Evolutionary conservation across 2,797 vertebrate species (phyloP), one percentile per base, ranked within the genome.

Genomic region (Oreochromis mossambicus): DNA sequence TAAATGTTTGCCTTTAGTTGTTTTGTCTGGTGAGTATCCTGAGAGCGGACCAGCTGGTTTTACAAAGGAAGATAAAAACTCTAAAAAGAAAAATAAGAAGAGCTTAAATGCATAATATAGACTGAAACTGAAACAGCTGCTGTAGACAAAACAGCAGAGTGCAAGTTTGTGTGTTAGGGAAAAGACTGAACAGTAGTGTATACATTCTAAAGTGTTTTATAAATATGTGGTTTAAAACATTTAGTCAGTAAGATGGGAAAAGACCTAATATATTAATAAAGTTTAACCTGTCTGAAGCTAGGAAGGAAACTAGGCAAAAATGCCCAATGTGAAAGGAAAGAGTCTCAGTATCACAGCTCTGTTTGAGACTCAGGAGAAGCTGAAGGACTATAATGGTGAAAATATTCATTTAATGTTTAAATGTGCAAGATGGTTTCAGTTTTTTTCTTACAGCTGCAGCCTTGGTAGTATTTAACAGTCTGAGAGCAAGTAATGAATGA

Each of bases 51-150:
- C 32, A 63, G 58, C 58, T 63, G 34, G 32, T 0, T 63, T 38
- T 63, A 63, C 32, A 38, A 36, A n/a, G 61, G 36, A 66, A 36
- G 58, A 61, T 61, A 61, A 34, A 63, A 38, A 36, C 56, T 58
- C 11, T 63, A 21, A 8, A 66, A 38, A 66, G 4, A 63, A 66
- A 21, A 36, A 8, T 8, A 66, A 21, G 4, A 66, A 14, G 61
- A 38, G 34, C 61, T 66, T 66, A 66, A 66, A 48, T 4, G 4
- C 7, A 50, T 50, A 50, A 19, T 50, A 19, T 17, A 50, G 17
- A 46, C 43, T 15, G 43, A 46, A 46, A 46, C 13, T 8, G 7
- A 50, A 4, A 19, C 48, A 50, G 48, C 15, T 50, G 7, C 48
- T 50, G 15, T 1, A 19, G 48, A 50, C 48, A 50, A 50, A 50